Conservation (phyloP, 2,888 invertebrate genomes). For the Drosophila barbarae region DNA sequence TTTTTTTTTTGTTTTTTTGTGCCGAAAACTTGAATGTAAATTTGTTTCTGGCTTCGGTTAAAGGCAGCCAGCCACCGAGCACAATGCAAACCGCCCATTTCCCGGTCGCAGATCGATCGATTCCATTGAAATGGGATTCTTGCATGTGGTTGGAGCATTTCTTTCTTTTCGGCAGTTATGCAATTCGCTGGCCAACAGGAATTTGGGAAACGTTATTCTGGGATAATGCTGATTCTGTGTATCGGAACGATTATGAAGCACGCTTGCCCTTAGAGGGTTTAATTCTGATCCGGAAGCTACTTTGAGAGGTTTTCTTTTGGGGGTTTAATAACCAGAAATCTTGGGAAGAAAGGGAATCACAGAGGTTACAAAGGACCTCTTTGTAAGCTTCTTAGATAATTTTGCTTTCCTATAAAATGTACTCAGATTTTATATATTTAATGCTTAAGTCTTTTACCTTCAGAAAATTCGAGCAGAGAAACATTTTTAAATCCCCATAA, state of each 20-base stretch:
- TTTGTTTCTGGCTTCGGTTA: constrained; percentile 42
- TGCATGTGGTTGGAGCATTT: constrained; percentile 12
- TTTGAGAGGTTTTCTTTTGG: not conserved
- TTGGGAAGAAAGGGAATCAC: no score
- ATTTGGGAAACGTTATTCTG: not conserved
- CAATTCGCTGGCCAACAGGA: constrained; percentile 6
- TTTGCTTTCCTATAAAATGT: not conserved
- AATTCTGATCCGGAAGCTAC: not conserved
- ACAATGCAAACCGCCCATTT: constrained; percentile 41
- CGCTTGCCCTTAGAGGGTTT: not conserved
- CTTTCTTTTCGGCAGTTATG: constrained; percentile 9
- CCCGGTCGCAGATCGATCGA: constrained; percentile 34
- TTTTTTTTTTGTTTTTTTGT: constrained; percentile 15
- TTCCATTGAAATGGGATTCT: constrained; percentile 28
- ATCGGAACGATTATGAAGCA: not conserved
- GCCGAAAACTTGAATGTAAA: constrained; percentile 56
- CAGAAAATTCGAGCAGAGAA: not conserved
- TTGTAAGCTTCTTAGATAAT: not conserved
- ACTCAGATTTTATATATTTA: not conserved
- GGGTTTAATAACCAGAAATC: no score
- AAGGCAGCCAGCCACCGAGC: constrained; percentile 27
- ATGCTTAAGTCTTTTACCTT: not conserved
- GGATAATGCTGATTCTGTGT: not conserved
- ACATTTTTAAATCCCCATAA: not conserved
- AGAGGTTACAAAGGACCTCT: no score